Conservation (phyloP, 2,888 invertebrate genomes). For the Podotricha telesiphe region DNA sequence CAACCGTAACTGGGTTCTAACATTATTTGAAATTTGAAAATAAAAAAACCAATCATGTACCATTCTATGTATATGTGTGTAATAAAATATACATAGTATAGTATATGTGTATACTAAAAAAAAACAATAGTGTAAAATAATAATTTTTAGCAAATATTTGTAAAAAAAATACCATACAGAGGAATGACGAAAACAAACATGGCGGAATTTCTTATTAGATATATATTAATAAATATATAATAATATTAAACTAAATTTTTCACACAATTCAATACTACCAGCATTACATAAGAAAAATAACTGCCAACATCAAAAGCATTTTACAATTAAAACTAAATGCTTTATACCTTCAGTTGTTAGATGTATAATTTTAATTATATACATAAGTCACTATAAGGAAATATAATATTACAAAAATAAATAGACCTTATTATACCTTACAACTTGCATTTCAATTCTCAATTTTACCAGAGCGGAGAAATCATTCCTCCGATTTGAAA, state of each 20-base stretch:
- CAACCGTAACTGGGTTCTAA: not conserved
- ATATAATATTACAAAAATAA: slow-evolving; percentile 2
- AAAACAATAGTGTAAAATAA: too few species aligned
- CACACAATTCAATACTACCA: slow-evolving; percentile 3
- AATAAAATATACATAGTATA: too few species aligned
- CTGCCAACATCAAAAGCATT: not conserved
- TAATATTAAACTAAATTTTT: not conserved
- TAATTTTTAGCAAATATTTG: too few species aligned
- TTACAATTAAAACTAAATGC: not conserved
- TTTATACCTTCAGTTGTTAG: not conserved
- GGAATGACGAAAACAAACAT: slow-evolving; percentile 2
- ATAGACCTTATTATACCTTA: not conserved
- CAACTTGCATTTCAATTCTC: too few species aligned
- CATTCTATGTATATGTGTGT: too few species aligned
- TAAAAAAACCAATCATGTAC: too few species aligned
- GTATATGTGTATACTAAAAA: too few species aligned
- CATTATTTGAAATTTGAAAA: not conserved
- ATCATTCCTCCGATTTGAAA: too few species aligned
- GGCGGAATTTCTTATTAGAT: slow-evolving; percentile 10
- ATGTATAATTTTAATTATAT: not conserved
- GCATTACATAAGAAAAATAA: not conserved
- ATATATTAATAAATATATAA: not conserved
- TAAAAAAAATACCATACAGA: not conserved
- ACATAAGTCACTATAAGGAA: too few species aligned
- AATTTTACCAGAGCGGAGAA: too few species aligned